phyloP scores from a whole-genome alignment of 2,113 vertebrate species.

The Daubentonia madagascariensis region DNA sequence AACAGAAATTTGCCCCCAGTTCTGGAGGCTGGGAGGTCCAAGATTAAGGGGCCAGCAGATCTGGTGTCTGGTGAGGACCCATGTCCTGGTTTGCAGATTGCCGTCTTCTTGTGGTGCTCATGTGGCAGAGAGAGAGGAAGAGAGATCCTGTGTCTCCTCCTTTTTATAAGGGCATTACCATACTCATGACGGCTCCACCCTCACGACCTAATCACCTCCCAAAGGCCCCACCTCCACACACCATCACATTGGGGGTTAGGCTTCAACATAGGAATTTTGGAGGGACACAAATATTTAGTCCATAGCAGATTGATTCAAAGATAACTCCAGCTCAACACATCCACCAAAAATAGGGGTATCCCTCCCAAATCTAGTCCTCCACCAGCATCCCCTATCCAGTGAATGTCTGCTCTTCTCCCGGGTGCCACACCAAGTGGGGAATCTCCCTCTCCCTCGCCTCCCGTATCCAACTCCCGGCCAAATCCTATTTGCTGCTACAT shows the following conservation, averaged over 20 bases:
- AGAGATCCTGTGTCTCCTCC: neutral
- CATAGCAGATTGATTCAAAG: neutral
- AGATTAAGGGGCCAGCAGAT: neutral
- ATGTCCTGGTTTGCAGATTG: neutral
- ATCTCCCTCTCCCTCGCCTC: neutral
- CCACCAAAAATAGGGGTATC: no score
- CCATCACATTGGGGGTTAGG: neutral
- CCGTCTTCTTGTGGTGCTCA: neutral
- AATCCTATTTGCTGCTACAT: neutral
- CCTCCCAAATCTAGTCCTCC: no score
- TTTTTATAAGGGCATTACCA: no score
- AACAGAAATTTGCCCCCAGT: neutral
- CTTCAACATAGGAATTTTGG: neutral
- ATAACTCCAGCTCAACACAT: neutral
- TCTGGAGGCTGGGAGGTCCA: neutral
- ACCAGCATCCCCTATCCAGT: neutral
- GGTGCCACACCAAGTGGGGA: rapidly evolving
- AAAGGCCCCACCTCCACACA: neutral
- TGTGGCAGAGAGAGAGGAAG: neutral
- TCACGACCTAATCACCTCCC: neutral
- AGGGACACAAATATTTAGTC: neutral
- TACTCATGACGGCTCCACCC: no score
- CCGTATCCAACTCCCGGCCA: neutral
- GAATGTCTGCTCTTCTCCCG: neutral
- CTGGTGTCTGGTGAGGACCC: neutral